Evolutionary conservation across 2,888 invertebrate genomes (phyloP), one percentile per base, ranked within the genome.

Genomic region (Dasysyrphus tricinctus): DNA sequence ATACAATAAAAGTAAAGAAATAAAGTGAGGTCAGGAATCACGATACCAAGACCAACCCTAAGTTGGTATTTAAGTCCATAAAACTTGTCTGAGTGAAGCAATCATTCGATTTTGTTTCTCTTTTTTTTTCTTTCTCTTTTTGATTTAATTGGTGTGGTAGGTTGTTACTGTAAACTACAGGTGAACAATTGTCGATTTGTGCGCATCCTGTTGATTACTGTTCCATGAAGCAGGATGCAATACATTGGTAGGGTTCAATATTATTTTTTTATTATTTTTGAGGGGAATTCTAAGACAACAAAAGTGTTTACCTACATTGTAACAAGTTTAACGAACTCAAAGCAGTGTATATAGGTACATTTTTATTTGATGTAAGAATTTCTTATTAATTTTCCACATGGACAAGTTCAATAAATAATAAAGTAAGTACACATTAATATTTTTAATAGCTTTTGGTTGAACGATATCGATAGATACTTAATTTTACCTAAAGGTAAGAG

Each of bases 141-240:
- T 67, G 78, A 78, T 78, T 82, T 73, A 47, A 75, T 75, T 75
- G 70, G 51, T 63, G 49, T 70, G 79, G 42, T 75, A 56, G 19
- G 24, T 79, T 75, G 39, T 70, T n/a, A 32, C 57, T 19, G 14
- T 14, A 11, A n/a, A n/a, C n/a, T 44, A 57, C 65, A 72, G 57
- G 59, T 67, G 74, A 79, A 79, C 65, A 79, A 80, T 80, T 79
- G 56, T 59, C 70, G 79, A 75, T 63, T 61, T 78, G 57, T 49
- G 63, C 74, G 69, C 77, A 85, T 85, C 85, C 85, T 80, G 85
- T 77, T 80, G 80, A 16, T 78, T 81, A 81, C 80, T 77, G 77
- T 81, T 78, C 67, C 85, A 65, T 85, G 74, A 81, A 85, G 24
- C 85, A 85, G 85, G 85, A 85, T 85, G 80, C 73, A 42, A 77